Evolutionary conservation across 1,140 invertebrate species (phyloP).

Genomic region (Hypsibius dujardini): DNA sequence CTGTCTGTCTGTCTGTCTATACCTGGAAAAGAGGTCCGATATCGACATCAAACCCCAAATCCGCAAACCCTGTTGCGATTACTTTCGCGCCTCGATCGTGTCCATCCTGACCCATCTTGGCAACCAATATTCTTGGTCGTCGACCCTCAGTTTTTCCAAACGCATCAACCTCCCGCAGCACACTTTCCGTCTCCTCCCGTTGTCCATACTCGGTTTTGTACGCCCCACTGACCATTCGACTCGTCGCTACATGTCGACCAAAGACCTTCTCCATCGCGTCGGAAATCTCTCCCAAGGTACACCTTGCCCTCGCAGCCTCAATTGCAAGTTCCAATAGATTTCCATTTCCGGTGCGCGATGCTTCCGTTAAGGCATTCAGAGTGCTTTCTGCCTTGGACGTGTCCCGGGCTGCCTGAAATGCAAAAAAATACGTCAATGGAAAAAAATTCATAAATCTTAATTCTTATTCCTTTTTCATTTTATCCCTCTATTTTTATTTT

Average conservation of each 20-base stretch:
- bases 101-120: conserved; percentile 50
- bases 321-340: conserved; percentile 42
- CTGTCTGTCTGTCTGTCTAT: no score
- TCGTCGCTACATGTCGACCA: conserved; percentile 40
- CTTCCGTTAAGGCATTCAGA: conserved; percentile 36
- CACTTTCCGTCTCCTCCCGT: conserved; percentile 36
- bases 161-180: conserved; percentile 36
- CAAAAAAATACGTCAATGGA: no score
- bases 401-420: conserved; percentile 30
- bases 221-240: conserved; percentile 44
- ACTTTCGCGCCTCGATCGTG: conserved; percentile 49
- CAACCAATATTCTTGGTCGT: conserved; percentile 44
- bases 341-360: conserved; percentile 33
- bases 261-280: conserved; percentile 45
- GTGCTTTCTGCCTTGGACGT: conserved; percentile 28
- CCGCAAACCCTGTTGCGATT: conserved; percentile 48
- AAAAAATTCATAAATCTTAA: no score
- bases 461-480: no score
- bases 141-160: conserved; percentile 42
- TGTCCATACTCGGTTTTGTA: conserved; percentile 43
- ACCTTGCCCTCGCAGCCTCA: conserved; percentile 37
- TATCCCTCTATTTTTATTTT: no score
- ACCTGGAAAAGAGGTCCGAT: conserved; percentile 45
- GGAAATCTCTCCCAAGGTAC: conserved; percentile 46
- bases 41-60: conserved; percentile 50